Evolutionary conservation across 2,888 invertebrate species (phyloP).

Genomic region (Sarcophaga subvicina): DNA sequence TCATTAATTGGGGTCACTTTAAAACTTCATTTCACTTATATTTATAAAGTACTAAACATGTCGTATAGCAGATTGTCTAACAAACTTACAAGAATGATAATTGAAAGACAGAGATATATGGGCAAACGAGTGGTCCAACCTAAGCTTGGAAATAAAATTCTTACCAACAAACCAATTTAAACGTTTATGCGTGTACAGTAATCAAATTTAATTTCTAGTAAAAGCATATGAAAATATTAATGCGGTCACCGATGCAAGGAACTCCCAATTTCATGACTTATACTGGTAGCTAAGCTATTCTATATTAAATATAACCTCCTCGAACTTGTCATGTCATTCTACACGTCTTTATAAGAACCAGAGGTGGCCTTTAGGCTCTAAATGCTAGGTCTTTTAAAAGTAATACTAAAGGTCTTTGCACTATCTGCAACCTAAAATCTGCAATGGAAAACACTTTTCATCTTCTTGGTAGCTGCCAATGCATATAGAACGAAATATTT

Average conservation of each 20-base stretch:
- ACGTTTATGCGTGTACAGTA: background rate
- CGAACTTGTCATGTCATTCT: background rate
- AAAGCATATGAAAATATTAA: background rate
- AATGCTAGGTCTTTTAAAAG: background rate
- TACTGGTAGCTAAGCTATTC: background rate
- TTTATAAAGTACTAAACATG: conserved; percentile 1
- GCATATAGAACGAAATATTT: too few species aligned
- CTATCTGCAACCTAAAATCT: background rate
- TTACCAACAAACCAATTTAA: background rate
- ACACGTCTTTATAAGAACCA: background rate
- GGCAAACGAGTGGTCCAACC: background rate
- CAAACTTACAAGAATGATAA: background rate
- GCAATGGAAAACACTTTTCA: background rate
- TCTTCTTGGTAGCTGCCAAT: background rate
- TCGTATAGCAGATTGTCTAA: background rate
- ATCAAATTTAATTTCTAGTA: background rate
- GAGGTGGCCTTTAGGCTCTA: background rate
- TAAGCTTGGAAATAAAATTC: background rate
- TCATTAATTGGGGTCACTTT: background rate
- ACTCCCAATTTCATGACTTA: background rate
- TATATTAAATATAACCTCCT: background rate
- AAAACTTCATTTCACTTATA: background rate
- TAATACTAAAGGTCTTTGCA: background rate
- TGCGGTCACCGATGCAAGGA: background rate
- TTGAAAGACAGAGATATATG: background rate